Evolutionary conservation across 2,113 vertebrate genomes (phyloP).

Genomic region (Clarias macrocephalus): DNA sequence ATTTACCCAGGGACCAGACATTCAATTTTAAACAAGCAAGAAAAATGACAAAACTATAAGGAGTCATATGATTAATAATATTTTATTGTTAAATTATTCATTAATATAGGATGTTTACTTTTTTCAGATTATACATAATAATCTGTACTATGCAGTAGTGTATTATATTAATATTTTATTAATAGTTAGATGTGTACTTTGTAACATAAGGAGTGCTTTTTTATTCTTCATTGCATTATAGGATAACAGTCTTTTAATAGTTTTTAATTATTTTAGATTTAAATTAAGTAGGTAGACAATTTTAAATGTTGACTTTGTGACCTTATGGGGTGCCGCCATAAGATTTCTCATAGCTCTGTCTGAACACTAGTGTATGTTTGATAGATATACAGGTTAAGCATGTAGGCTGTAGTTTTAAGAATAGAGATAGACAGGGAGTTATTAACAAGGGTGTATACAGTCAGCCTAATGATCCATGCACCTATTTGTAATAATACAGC

Average conservation of each 20-base stretch:
- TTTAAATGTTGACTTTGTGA: neutral
- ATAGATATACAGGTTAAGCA: no score
- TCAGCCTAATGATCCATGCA: conserved; percentile 12
- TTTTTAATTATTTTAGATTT: neutral
- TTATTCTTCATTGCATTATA: neutral
- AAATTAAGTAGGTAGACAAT: neutral
- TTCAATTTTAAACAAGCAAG: neutral
- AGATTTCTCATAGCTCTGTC: neutral
- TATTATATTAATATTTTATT: neutral
- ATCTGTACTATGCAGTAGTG: no score
- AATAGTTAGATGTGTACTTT: neutral
- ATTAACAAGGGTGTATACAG: neutral
- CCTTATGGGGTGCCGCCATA: neutral
- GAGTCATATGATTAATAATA: neutral
- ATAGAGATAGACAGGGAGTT: neutral
- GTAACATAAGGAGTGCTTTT: neutral
- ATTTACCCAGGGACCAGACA: neutral
- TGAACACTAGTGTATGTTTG: no score
- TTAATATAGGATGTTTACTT: neutral
- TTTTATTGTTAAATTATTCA: neutral
- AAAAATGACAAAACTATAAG: neutral
- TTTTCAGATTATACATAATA: neutral
- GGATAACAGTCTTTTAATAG: neutral
- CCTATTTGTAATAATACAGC: conserved; percentile 60
- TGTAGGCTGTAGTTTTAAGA: no score